A percentile compares a stretch with the other conserved stretches of the same genome.
phyloP scores from a whole-genome alignment of 2,888 invertebrate genomes.

The Augochlorella aurata region DNA sequence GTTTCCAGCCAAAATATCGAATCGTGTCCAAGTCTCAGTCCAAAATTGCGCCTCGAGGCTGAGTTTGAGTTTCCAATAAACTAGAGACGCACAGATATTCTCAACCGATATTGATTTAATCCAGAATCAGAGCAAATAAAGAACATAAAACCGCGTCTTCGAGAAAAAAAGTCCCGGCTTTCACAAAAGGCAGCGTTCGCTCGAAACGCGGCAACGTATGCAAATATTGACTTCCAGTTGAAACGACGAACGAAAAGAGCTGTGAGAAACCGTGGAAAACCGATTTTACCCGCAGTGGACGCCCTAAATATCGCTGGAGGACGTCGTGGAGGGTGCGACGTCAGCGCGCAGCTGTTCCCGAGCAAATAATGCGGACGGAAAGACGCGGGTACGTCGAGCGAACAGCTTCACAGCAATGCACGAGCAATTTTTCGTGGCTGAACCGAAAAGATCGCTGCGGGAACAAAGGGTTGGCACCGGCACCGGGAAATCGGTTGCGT shows the following conservation, averaged over 20 bases:
- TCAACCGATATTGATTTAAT: neutral
- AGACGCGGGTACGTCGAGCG: neutral
- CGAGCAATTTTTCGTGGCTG: neutral
- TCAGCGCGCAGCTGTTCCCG: neutral
- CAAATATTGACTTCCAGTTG: neutral
- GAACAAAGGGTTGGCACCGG: neutral
- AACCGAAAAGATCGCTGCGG: neutral
- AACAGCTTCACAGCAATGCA: neutral
- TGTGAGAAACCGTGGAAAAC: neutral
- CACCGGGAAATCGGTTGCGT: constrained; percentile 48
- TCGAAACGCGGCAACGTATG: neutral
- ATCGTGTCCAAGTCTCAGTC: too few species aligned
- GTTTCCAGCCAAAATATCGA: too few species aligned
- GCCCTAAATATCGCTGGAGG: neutral
- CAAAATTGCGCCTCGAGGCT: too few species aligned
- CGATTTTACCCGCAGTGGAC: neutral
- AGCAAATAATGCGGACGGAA: neutral
- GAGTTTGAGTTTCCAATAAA: too few species aligned
- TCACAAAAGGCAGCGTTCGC: neutral
- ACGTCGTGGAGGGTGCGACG: neutral
- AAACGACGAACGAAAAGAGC: neutral
- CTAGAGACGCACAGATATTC: too few species aligned
- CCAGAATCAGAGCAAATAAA: neutral
- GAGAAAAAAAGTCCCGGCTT: neutral
- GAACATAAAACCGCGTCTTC: neutral